Conservation (phyloP, 2,113 vertebrate genomes). For the Ptilonorhynchus violaceus region DNA sequence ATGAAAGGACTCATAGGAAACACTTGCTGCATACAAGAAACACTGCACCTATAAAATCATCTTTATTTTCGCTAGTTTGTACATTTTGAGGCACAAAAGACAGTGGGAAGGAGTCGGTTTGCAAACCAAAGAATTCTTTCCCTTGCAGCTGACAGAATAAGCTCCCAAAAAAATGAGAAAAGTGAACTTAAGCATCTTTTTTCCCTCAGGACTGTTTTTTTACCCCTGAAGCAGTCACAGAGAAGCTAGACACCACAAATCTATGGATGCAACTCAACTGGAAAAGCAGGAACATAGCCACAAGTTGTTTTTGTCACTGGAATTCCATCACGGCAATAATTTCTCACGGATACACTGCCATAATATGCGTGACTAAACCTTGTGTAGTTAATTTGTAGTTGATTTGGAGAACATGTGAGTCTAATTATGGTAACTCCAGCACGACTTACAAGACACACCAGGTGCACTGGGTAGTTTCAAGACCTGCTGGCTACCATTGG, state of each 20-base stretch:
- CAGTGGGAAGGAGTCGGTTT: neutral
- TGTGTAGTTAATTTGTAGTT: neutral
- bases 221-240: neutral
- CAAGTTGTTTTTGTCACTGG: neutral
- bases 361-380: neutral
- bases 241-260: neutral
- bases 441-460: neutral
- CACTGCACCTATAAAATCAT: neutral
- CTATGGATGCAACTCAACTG: neutral
- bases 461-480: neutral
- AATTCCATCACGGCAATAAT: neutral
- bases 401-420: neutral
- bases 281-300: neutral
- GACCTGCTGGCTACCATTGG: fast-evolving
- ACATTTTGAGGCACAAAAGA: neutral
- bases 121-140: neutral
- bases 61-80: neutral
- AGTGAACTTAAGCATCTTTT: neutral
- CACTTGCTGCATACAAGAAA: neutral
- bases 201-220: neutral
- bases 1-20: neutral
- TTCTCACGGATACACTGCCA: neutral
- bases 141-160: neutral
- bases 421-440: neutral
- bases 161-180: neutral